These are phyloP conservation scores for Microvelia longipes DNA, from an alignment of 1,140 invertebrate species.

Conservation along the genomic window DNA sequence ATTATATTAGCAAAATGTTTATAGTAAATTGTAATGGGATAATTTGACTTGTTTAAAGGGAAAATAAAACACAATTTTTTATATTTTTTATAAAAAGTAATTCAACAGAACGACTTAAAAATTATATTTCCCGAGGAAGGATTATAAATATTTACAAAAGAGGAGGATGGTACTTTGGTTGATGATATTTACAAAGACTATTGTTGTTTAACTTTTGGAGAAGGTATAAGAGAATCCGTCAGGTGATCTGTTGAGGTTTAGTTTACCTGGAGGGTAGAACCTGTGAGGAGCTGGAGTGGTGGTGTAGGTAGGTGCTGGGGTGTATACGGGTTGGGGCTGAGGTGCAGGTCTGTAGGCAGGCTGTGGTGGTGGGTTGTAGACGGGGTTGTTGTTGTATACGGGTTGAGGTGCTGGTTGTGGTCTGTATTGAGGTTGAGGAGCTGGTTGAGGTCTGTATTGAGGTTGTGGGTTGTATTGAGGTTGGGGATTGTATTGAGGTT, in stretches of 20 bases:
- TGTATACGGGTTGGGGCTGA: slow-evolving; percentile 23
- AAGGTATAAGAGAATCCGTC: slow-evolving; percentile 70
- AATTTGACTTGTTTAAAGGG: too few species aligned
- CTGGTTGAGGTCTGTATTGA: slow-evolving; percentile 12
- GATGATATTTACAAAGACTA: too few species aligned
- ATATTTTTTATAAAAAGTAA: too few species aligned
- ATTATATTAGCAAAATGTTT: too few species aligned
- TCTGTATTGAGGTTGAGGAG: slow-evolving; percentile 9
- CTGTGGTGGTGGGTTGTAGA: slow-evolving; percentile 41
- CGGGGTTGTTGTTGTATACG: slow-evolving; percentile 30
- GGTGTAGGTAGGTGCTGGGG: slow-evolving; percentile 17
- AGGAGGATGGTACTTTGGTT: neutral
- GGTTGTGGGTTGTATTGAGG: slow-evolving; percentile 15
- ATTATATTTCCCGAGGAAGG: neutral
- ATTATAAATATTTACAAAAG: neutral
- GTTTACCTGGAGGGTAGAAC: slow-evolving; percentile 65
- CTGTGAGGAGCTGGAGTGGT: slow-evolving; percentile 50
- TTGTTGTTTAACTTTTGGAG: slow-evolving; percentile 36
- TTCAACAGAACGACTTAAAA: neutral
- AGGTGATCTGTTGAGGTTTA: slow-evolving; percentile 63
- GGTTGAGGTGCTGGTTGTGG: slow-evolving; percentile 41
- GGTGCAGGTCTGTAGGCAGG: slow-evolving; percentile 20
- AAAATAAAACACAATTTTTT: too few species aligned
- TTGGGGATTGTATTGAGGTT: slow-evolving; percentile 23
- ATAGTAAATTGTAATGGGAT: too few species aligned